Percentiles rank a stretch among this genome's conserved stretches.
phyloP scores from a whole-genome alignment of 2,888 invertebrate genomes.

The Calameuta filiformis region DNA sequence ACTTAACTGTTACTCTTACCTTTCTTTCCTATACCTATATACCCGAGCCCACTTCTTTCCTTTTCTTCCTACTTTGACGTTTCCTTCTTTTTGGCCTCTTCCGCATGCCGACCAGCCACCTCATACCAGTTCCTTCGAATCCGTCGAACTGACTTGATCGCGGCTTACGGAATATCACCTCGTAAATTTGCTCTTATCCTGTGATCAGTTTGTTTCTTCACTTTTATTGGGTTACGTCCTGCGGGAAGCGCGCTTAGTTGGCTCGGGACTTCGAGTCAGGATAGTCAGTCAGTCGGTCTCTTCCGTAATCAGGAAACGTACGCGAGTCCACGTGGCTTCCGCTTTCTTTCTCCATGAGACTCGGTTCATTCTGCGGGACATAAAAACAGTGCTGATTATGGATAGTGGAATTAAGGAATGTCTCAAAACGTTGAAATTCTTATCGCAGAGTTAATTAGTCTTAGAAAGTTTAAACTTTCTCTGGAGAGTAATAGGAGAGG shows the following conservation, averaged over 20 bases:
- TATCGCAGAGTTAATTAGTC: background rate
- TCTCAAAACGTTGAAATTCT: background rate
- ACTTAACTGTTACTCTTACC: slow-evolving; percentile 50
- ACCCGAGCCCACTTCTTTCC: slow-evolving; percentile 9
- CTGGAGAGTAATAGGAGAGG: slow-evolving; percentile 1
- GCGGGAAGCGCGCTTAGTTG: background rate
- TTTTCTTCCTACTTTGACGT: background rate
- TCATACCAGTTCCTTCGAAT: background rate
- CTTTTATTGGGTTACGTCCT: background rate
- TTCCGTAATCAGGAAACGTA: slow-evolving; percentile 14
- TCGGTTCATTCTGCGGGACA: background rate
- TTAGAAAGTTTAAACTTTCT: background rate
- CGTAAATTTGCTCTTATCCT: background rate
- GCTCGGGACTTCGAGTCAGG: background rate
- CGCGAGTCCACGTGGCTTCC: slow-evolving; percentile 32
- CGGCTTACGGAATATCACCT: background rate
- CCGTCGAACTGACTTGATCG: slow-evolving; percentile 5
- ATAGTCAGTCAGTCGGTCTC: background rate
- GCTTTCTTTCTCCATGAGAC: background rate
- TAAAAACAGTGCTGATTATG: background rate
- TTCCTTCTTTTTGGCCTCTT: background rate
- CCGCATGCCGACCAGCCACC: background rate
- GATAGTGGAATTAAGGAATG: background rate
- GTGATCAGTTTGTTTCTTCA: background rate
- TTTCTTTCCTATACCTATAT: background rate